Evolutionary conservation across 1,140 invertebrate genomes (phyloP).

Genomic region (Marisa cornuarietis): DNA sequence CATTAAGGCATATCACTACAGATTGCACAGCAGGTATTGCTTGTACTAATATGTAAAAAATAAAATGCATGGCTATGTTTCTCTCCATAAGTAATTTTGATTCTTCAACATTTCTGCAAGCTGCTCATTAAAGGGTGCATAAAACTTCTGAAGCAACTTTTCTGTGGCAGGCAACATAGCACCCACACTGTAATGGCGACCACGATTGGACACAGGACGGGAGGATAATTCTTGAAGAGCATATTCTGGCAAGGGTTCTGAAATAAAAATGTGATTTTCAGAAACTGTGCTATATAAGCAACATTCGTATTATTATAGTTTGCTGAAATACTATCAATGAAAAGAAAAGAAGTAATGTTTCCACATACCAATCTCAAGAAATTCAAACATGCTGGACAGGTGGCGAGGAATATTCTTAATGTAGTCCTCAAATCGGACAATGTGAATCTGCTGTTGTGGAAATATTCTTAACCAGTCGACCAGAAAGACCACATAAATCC

Average conservation of each 20-base stretch:
- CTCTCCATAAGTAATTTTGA: not conserved
- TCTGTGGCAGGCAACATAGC: constrained; percentile 2
- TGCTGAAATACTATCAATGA: not conserved
- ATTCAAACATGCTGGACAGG: constrained; percentile 10
- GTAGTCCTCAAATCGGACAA: constrained; percentile 19
- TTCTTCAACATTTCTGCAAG: not conserved
- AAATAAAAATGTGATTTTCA: too few relatives aligned
- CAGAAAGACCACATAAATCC: constrained; percentile 14
- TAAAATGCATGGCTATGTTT: not conserved
- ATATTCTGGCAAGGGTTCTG: constrained; percentile 1
- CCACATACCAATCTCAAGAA: constrained; percentile 5
- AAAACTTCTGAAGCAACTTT: constrained; percentile 5
- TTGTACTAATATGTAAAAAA: not conserved
- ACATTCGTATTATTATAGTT: too few relatives aligned
- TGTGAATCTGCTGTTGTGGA: constrained; percentile 7
- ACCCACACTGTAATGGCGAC: not conserved
- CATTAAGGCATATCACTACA: too few relatives aligned
- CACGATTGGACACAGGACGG: not conserved
- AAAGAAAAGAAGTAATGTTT: not conserved
- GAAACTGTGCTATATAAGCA: too few relatives aligned
- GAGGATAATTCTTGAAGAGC: not conserved
- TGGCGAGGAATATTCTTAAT: not conserved
- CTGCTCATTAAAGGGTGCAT: not conserved
- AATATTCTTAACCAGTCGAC: constrained; percentile 13
- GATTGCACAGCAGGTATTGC: too few relatives aligned